A percentile compares a stretch with the other conserved stretches of the same genome.
These are phyloP conservation scores for Micropterix aruncella DNA, from an alignment of 2,888 invertebrate species.

Conservation along the genomic window DNA sequence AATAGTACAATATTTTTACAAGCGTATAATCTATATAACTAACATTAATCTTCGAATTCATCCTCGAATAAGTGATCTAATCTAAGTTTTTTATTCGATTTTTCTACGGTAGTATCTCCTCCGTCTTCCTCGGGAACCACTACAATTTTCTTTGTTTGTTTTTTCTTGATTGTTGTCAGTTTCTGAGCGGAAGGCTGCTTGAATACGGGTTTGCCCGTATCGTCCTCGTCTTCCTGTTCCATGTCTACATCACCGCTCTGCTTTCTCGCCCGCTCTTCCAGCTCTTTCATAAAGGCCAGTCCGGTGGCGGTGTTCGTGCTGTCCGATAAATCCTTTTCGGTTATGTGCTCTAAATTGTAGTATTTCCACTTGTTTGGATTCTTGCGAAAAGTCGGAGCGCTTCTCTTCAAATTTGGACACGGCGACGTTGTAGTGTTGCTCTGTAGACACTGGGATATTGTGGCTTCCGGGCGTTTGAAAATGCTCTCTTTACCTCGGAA, in stretches of 20 bases:
- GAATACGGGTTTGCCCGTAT: neutral
- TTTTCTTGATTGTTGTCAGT: neutral
- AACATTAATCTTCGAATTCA: neutral
- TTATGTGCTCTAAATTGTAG: conserved; percentile 67
- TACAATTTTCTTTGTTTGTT: neutral
- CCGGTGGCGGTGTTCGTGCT: conserved; percentile 65
- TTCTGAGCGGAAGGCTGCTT: neutral
- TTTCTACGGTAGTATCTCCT: neutral
- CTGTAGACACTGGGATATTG: conserved; percentile 41
- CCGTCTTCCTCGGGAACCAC: neutral
- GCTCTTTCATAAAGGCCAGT: conserved; percentile 55
- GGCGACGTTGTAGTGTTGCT: conserved; percentile 30
- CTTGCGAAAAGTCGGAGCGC: conserved; percentile 36
- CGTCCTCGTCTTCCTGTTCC: neutral
- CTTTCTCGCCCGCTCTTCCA: conserved; percentile 39
- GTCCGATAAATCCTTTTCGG: conserved; percentile 62
- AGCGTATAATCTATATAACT: no score
- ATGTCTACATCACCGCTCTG: neutral
- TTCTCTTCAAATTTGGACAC: conserved; percentile 27
- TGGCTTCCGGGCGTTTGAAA: conserved; percentile 59
- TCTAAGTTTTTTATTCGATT: neutral
- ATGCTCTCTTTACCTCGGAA: conserved; percentile 64
- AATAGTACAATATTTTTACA: no score
- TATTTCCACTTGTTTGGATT: conserved; percentile 75
- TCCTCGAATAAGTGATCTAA: neutral